Evolutionary conservation across 2,797 vertebrate species (phyloP).

Genomic region (Buceros bicornis): DNA sequence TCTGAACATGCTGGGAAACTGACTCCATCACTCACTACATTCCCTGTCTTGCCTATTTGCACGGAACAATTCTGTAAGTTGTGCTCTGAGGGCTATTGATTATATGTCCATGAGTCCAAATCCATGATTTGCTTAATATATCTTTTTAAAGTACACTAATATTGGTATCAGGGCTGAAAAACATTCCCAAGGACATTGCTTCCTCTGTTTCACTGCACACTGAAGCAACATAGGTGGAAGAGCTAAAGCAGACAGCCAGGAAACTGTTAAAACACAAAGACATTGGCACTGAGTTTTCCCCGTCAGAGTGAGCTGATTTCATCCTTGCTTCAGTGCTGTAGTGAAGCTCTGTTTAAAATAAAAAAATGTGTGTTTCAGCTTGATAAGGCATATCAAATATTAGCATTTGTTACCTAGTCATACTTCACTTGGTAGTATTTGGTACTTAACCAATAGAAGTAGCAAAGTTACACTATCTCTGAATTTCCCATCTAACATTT

Average conservation of each 20-base stretch:
- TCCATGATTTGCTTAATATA: neutral
- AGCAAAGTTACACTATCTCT: neutral
- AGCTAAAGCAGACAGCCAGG: neutral
- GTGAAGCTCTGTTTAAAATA: neutral
- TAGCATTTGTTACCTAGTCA: neutral
- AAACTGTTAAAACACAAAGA: constrained; percentile 16
- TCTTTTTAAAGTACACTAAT: neutral
- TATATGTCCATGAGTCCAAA: neutral
- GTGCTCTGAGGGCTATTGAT: neutral
- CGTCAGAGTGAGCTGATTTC: constrained; percentile 1
- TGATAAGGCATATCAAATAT: neutral
- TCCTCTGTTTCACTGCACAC: neutral
- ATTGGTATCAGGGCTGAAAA: neutral
- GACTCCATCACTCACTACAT: neutral
- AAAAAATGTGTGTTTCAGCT: neutral
- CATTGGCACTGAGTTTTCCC: neutral
- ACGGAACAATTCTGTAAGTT: neutral
- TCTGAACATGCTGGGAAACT: neutral
- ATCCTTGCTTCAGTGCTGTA: neutral
- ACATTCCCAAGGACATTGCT: neutral
- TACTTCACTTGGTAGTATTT: neutral
- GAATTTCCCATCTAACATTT: neutral
- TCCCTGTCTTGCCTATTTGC: neutral
- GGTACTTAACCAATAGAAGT: neutral
- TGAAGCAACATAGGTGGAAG: neutral